Conservation (phyloP, 2,797 vertebrate species). For the Scolopax rusticola region DNA sequence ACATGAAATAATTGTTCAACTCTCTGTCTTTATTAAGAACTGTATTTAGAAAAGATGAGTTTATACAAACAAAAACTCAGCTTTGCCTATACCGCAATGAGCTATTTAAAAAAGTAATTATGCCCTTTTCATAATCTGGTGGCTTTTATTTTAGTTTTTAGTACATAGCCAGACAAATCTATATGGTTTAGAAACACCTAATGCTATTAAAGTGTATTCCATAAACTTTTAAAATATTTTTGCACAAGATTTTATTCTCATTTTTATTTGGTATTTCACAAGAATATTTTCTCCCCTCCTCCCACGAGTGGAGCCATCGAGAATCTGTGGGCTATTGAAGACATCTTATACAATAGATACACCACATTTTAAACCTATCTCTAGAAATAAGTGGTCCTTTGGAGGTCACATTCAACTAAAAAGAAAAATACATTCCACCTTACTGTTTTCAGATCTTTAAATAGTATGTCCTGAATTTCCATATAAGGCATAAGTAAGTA, state of each 20-base stretch:
- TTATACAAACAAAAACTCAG: neutral
- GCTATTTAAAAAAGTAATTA: neutral
- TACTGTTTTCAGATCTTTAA: neutral
- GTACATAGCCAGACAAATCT: neutral
- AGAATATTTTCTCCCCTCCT: neutral
- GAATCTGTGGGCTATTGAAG: neutral
- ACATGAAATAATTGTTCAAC: slow-evolving; percentile 55
- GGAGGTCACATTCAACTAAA: slow-evolving; percentile 13
- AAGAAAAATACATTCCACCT: neutral
- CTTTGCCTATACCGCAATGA: neutral
- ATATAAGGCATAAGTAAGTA: neutral
- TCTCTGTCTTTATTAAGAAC: slow-evolving; percentile 46
- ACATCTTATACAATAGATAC: neutral
- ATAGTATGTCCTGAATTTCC: neutral
- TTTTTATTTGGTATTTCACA: neutral
- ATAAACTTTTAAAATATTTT: neutral
- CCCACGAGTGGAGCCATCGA: neutral
- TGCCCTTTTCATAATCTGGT: neutral
- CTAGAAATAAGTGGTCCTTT: neutral
- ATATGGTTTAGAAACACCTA: neutral
- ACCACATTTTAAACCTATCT: neutral
- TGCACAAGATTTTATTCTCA: neutral
- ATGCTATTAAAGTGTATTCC: neutral
- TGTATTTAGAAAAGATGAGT: neutral
- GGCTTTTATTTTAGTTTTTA: neutral